Evolutionary conservation across 2,797 vertebrate genomes (phyloP), one percentile per base, ranked within the genome.

Genomic region (Brachyrhaphis roseni): DNA sequence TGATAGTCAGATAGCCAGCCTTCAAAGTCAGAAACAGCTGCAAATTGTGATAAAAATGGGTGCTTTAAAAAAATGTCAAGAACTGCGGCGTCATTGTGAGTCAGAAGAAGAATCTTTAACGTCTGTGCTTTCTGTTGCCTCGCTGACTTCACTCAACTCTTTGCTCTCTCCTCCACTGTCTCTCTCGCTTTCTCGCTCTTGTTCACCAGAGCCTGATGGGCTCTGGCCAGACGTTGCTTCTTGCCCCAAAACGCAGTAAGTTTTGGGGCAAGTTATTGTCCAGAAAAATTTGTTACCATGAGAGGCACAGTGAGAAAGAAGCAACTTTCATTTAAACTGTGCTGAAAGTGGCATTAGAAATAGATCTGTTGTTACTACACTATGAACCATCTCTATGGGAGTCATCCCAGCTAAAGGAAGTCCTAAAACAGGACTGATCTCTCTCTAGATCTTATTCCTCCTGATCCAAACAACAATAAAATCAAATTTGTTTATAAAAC

Each of bases 81-180:
- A 72, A 49, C 73, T 71, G 77, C 73, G 81, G 82, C 0, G 96
- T 78, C 96, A 97, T 88, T 97, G 96, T 0, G 97, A 98, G 88
- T 97, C 96, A 0, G 97, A 98, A 68, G 97, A 98, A 85, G 97
- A 98, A 96, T 98, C 98, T 95, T 98, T 98, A 87, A 98, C 92
- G 0, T 98, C 97, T 11, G 98, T 98, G 94, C 97, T 98, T 93
- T 98, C 97, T 3, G 97, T 98, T 49, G 97, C 97, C 90, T 98
- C 97, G 87, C 97, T 98, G 90, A 98, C 97, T 93, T 98, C 97
- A 5, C 97, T 98, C 90, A 97, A 94, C 73, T 98, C 97, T 88
- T 98, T 98, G 95, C 97, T 98, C 90, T 98, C 98, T 5, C 96
- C 97, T 0, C 96, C 97, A 16, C 97, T 97, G 91, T 97, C 96